Base-by-base conservation (phyloP, 2,797 vertebrate genomes). In the Enteromius trimaculatus region DNA sequence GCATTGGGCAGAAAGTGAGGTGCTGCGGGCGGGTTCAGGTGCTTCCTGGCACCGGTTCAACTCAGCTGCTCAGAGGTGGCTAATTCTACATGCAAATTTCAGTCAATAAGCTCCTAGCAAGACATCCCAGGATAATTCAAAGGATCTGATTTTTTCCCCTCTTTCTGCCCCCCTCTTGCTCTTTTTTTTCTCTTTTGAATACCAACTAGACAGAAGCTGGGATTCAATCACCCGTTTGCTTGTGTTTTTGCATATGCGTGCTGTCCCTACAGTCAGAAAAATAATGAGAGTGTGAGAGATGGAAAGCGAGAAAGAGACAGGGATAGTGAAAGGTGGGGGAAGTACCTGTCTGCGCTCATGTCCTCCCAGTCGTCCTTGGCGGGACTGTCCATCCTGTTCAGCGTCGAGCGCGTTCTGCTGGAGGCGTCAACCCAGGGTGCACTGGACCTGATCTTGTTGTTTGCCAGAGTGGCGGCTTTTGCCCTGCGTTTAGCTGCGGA, bases 31-130 rank as follows among this genome's bases (percentile, higher is more conserved):
- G 94, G 94, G 96, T 97, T 96, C 97, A 89, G 87, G 88, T 95
- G 96, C 95, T 95, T 97, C 96, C 95, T 98, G 97, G 98, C 97
- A 96, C 92, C 91, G 94, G 95, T 97, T 98, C 97, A 98, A 97
- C 95, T 95, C 95, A 95, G 96, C 94, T 47, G 92, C 94, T 94
- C 95, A 97, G 96, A 96, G 96, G 96, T 96, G 96, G 96, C 96
- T 98, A 98, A 98, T 99, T 98, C 96, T 94, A 94, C 96, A 99
- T 99, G 97, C 97, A 98, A 98, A 99, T 99, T 99, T 97, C 96
- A 99, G 97, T 98, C 97, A 99, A 98, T 99, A 97, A 98, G 96
- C 97, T 97, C 95, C 95, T 92, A 99, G 98, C 97, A 96, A 97
- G 97, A 97, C 96, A 94, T 99, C 97, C 97, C 97, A 97, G 96